Percentiles rank a stretch among this genome's conserved stretches.
Conservation (phyloP, 2,888 invertebrate genomes). For the Limnephilus rhombicus region DNA sequence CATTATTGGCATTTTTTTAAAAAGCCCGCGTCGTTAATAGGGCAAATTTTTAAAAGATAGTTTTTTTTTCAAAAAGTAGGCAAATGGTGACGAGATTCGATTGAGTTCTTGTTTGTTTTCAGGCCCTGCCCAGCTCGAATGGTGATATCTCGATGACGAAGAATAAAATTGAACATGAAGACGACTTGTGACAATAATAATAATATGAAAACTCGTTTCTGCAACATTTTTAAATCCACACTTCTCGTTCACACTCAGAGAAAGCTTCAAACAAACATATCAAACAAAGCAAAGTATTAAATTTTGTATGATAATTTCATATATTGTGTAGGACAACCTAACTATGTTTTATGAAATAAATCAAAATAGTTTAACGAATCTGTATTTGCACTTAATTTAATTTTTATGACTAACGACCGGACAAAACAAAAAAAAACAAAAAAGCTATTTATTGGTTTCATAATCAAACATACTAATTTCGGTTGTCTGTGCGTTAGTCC, state of each 20-base stretch:
- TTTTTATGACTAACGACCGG: not conserved
- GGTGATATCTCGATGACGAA: not conserved
- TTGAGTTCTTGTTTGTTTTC: slow-evolving; percentile 14
- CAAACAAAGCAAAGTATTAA: not conserved
- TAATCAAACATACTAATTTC: no score
- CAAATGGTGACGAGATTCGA: not conserved
- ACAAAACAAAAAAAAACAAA: not conserved
- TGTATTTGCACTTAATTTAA: not conserved
- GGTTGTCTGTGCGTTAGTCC: no score
- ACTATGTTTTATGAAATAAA: not conserved
- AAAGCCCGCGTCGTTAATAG: not conserved
- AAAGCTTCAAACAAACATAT: not conserved
- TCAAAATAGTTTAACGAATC: not conserved
- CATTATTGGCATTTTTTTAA: not conserved
- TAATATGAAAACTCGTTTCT: not conserved
- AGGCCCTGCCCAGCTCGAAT: slow-evolving; percentile 22
- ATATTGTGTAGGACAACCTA: not conserved
- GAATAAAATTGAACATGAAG: not conserved
- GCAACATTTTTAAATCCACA: not conserved
- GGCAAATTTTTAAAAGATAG: not conserved
- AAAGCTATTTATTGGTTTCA: no score
- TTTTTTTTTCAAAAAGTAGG: not conserved
- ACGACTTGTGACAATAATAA: not conserved
- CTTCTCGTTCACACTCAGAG: not conserved
- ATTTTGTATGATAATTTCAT: not conserved